Conservation (phyloP, 2,797 vertebrate species). For the Ptychadena robeensis region DNA sequence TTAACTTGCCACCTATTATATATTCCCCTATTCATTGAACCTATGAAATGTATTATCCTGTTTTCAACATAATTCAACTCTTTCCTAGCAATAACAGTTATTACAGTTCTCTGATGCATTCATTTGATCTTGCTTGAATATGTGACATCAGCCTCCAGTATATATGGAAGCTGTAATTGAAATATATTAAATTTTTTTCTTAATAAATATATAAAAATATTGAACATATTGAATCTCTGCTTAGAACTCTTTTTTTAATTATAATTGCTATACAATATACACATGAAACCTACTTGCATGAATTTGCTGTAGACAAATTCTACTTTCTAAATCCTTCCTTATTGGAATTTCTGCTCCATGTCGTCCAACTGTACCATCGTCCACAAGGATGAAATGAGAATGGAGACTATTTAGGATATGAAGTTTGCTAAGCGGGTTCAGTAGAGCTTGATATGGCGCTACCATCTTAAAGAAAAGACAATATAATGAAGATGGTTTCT, state of each 20-base stretch:
- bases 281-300: constrained; percentile 51
- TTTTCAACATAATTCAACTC: no score
- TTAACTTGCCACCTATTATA: no score
- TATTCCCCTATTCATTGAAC: no score
- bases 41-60: no score
- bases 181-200: not conserved
- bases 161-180: not conserved
- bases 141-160: not conserved
- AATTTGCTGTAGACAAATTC: constrained; percentile 57
- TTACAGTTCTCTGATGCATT: no score
- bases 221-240: not conserved
- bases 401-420: constrained; percentile 60
- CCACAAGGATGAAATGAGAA: constrained; percentile 62
- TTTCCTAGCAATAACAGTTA: no score
- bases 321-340: constrained; percentile 55
- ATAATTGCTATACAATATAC: not conserved
- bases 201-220: no score
- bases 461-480: constrained; percentile 55
- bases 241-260: no score
- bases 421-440: constrained; percentile 62
- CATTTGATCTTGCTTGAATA: no score
- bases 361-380: constrained; percentile 62
- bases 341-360: constrained; percentile 52
- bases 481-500: not conserved
- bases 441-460: constrained; percentile 60